A percentile compares a stretch with the other conserved stretches of the same genome.
Evolutionary conservation across 2,888 invertebrate genomes (phyloP).

Genomic region (Sarcophaga variegata): DNA sequence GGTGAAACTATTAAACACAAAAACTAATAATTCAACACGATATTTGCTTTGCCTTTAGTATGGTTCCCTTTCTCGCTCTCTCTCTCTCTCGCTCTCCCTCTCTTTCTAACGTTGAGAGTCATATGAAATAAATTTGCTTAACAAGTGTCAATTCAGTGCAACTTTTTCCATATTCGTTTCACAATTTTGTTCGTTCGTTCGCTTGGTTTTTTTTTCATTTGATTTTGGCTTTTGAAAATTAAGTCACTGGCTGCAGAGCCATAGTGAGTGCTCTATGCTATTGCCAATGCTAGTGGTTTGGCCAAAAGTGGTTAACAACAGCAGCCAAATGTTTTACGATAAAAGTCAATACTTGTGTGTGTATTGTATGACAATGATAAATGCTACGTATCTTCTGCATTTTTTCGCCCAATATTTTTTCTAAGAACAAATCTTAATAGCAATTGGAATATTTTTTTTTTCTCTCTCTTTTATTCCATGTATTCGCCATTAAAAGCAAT

Average conservation of each 20-base stretch:
- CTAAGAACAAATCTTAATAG: background rate
- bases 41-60: background rate
- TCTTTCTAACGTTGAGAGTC: background rate
- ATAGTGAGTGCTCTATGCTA: background rate
- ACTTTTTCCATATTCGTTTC: background rate
- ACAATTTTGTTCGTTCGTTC: background rate
- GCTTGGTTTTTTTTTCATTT: background rate
- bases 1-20: constrained; percentile 15
- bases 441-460: background rate
- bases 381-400: background rate
- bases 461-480: background rate
- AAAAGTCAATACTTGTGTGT: constrained; percentile 16
- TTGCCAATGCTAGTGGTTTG: background rate
- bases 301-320: background rate
- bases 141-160: constrained; percentile 27
- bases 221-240: background rate
- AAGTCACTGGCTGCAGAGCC: background rate
- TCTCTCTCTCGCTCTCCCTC: background rate
- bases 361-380: constrained; percentile 45
- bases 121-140: constrained; percentile 18
- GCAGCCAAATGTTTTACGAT: constrained; percentile 22
- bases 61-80: background rate
- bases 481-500: constrained; percentile 38
- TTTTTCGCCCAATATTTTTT: background rate
- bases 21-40: background rate